Evolutionary conservation across 2,888 invertebrate species (phyloP).

Genomic region (Strigamia maritima): DNA sequence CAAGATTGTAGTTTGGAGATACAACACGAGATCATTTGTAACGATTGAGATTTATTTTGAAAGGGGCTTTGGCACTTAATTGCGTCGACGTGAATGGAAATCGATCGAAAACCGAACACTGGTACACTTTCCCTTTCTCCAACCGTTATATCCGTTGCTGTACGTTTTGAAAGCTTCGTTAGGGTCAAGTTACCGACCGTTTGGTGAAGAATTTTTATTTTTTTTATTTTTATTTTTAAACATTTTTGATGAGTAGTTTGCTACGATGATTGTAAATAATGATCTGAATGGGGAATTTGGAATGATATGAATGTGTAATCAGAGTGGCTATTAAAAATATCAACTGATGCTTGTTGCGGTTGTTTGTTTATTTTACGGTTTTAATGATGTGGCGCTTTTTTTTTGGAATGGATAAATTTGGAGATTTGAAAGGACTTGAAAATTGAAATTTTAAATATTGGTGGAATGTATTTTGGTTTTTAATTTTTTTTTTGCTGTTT

Average conservation of each 20-base stretch:
- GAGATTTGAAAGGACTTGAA: too few species aligned
- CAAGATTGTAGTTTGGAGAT: constrained; percentile 1
- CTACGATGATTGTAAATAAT: too few species aligned
- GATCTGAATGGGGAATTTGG: background rate
- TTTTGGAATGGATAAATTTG: background rate
- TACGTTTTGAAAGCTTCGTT: background rate
- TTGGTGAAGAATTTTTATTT: background rate
- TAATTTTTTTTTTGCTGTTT: too few species aligned
- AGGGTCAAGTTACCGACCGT: background rate
- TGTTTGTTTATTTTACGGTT: too few species aligned
- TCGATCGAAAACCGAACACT: constrained; percentile 29
- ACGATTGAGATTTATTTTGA: constrained; percentile 22
- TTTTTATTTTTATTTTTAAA: too few species aligned
- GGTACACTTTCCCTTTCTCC: background rate
- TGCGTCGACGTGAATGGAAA: background rate
- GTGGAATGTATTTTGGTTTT: background rate
- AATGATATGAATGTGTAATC: constrained; percentile 3
- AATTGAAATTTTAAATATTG: too few species aligned
- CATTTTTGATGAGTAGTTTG: too few species aligned
- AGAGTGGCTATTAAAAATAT: background rate
- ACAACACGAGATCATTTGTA: constrained; percentile 31
- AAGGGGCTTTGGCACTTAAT: constrained; percentile 20
- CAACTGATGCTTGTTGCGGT: background rate
- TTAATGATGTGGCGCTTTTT: background rate
- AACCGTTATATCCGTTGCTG: background rate